Base-by-base conservation (phyloP, 2,888 invertebrate species). In the Osedax fenrisi region DNA sequence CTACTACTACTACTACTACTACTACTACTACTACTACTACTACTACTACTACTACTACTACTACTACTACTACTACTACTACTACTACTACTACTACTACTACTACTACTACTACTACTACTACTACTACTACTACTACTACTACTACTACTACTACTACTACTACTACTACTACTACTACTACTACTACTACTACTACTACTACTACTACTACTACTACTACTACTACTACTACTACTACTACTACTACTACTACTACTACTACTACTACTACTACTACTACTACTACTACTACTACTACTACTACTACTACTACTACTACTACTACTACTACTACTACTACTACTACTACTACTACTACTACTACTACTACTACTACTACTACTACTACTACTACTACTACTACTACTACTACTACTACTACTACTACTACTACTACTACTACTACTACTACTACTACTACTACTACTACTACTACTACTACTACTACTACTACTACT, bases 1-100 rank as follows among this genome's bases (percentile, higher is more conserved):
- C 69, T 69, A 69, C 69, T 69, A 69, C 69, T 69, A 69, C 69
- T 69, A 69, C 69, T 69, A 69, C 69, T 69, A 69, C 69, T 69
- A 26, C 69, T 26, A 69, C 69, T 69, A 69, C 69, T 69, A 69
- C 69, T 69, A 69, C 69, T 69, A 69, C 69, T 69, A 69, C 69
- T 69, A 69, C 69, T 69, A 69, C 69, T 69, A 69, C 69, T 69
- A 69, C 69, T 69, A 69, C 69, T 69, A 69, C 69, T 69, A 69
- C 69, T 69, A 69, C 69, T 69, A 25, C 69, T 25, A 69, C 69
- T 69, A 25, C 69, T 69, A 69, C 69, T 69, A 25, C 69, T 25
- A 69, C 69, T 69, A 69, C 69, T 25, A 69, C 69, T 69, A 69
- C 69, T 25, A 69, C 69, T 69, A 69, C 69, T 25, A 69, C 69